Evolutionary conservation across 2,888 invertebrate species (phyloP), one percentile per base, ranked within the genome.

Genomic region (Pheosia gnoma): DNA sequence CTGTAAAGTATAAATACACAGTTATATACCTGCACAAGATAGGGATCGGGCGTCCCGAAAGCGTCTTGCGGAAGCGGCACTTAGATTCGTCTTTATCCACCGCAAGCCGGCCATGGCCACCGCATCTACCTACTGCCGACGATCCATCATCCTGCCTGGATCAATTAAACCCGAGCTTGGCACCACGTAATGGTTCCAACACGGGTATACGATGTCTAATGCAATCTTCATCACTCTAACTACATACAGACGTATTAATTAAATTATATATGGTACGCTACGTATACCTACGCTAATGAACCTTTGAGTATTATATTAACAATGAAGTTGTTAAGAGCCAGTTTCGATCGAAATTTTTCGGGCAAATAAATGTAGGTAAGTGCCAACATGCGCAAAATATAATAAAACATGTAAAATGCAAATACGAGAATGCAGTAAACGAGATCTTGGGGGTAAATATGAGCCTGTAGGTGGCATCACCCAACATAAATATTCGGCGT

Each of bases 401-500:
- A 68, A 79, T 79, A 80, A 81, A 77, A 79, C 80, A 77, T 83
- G 80, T 83, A 81, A 83, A 84, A 85, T 86, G 84, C 81, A 85
- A 85, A 86, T 85, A 71, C 63, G 71, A 71, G 79, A 79, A 78
- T 83, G 85, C 84, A 84, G 82, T 81, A 82, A 85, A 83, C 82
- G 82, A 82, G 83, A 84, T 83, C 81, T 83, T 82, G 81, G 83
- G 79, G 82, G 85, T 89, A 88, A 87, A 89, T 88, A 86, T 81
- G 76, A 84, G 82, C 78, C 86, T 87, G 88, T 80, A 82, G 79
- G 83, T 87, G 88, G 87, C 88, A 84, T 81, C 83, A 78, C 77
- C 82, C 77, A 71, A 82, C 89, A 90, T 89, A 88, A 89, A 90
- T 89, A 76, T 88, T 86, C 85, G 80, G 75, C 77, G 82, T 85